Conservation (phyloP, 1,140 invertebrate genomes). For the Caenorhabditis remanei region DNA sequence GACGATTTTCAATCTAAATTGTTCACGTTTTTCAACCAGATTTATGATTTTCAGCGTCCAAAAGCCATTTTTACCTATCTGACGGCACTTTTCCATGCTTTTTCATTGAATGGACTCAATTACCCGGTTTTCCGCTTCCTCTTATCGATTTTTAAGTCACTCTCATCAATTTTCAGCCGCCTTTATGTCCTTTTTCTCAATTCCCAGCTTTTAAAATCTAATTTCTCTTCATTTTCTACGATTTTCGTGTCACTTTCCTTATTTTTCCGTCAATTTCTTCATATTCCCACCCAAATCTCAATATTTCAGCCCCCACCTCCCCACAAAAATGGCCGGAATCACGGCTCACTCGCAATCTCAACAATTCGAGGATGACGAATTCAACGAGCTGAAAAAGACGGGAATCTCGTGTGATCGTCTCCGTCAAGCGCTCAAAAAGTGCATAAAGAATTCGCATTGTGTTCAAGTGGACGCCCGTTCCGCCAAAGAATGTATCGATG, state of each 20-base stretch:
- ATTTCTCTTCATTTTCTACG: not conserved
- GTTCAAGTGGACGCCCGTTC: constrained; percentile 66
- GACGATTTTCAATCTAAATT: no score
- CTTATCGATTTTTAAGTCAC: no score
- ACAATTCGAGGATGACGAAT: constrained; percentile 62
- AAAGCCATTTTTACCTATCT: no score
- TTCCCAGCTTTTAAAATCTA: not conserved
- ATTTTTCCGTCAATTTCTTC: no score
- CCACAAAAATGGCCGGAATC: constrained; percentile 25
- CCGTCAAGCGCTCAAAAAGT: constrained; percentile 70
- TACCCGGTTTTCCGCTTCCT: no score
- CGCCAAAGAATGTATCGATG: constrained; percentile 70
- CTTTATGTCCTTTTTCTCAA: no score
- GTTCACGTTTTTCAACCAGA: no score
- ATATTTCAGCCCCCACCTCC: not conserved
- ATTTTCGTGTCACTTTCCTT: not conserved
- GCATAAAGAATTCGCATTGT: constrained; percentile 71
- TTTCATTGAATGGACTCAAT: no score
- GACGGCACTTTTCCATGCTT: no score
- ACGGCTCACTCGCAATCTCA: constrained; percentile 20
- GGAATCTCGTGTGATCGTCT: constrained; percentile 69
- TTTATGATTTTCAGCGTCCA: no score
- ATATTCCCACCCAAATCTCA: not conserved
- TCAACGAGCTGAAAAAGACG: constrained; percentile 62
- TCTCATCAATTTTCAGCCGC: no score